A percentile compares a stretch with the other conserved stretches of the same genome.
Evolutionary conservation across 2,888 invertebrate species (phyloP).

Genomic region (Agriopis leucophaearia): DNA sequence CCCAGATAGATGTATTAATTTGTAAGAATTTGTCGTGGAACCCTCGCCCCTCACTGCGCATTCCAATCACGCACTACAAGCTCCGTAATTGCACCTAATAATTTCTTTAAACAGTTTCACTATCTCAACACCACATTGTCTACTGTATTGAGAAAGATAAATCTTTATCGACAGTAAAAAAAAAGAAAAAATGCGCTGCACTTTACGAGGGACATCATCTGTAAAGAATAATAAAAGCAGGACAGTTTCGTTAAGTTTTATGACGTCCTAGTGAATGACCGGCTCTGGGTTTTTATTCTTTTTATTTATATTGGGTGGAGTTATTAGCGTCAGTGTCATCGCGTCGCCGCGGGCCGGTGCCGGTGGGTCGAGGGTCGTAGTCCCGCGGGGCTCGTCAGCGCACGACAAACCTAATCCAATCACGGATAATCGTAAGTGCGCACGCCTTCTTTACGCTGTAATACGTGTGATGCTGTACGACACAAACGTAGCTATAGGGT

Average conservation of each 20-base stretch:
- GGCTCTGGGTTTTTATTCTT: conserved; percentile 66
- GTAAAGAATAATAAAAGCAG: conserved; percentile 62
- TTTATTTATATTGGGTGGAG: conserved; percentile 65
- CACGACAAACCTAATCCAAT: conserved; percentile 88
- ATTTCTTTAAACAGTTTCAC: conserved; percentile 82
- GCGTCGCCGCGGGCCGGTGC: conserved; percentile 71
- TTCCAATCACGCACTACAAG: conserved; percentile 86
- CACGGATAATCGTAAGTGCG: conserved; percentile 75
- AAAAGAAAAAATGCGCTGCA: conserved; percentile 40
- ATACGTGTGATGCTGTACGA: conserved; percentile 45
- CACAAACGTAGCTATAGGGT: conserved; percentile 10
- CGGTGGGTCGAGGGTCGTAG: conserved; percentile 60
- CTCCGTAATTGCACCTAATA: conserved; percentile 85
- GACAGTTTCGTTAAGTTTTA: conserved; percentile 62
- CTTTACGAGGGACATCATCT: conserved; percentile 57
- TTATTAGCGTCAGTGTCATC: conserved; percentile 71
- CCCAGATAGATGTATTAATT: conserved; percentile 84
- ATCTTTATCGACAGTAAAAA: conserved; percentile 46
- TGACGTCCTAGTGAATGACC: conserved; percentile 57
- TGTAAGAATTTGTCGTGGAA: conserved; percentile 85
- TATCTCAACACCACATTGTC: conserved; percentile 43
- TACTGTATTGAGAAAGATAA: conserved; percentile 22
- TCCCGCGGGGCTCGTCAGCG: conserved; percentile 88
- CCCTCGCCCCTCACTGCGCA: conserved; percentile 73
- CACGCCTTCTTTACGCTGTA: conserved; percentile 68